Evolutionary conservation across 2,888 invertebrate species (phyloP), one percentile per base, ranked within the genome.

Genomic region (Phyllotreta cruciferae): DNA sequence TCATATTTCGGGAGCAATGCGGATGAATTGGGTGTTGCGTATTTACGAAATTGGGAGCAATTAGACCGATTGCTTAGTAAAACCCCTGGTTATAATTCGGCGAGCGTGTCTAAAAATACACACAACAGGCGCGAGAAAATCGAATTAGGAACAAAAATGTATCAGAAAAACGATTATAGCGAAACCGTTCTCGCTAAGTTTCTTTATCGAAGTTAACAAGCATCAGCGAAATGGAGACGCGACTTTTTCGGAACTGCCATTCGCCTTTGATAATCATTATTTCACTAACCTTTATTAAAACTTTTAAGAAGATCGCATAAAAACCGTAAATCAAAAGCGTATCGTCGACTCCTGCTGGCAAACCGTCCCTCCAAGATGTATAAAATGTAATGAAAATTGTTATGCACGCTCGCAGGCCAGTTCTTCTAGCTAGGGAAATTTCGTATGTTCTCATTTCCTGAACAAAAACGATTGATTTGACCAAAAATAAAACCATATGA

Each of bases 351-450:
- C 56, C 52, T n/a, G 54, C 61, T 55, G 52, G 47, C 61, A 41
- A 42, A 50, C 24, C 58, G 8, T 55, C 63, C 50, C 58, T 55
- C 56, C 54, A 47, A 57, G 49, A 60, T 45, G 39, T 52, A 63
- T 67, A 63, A 65, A 67, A 67, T 65, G 55, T 65, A 67, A 67
- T 63, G 63, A 63, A 56, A 52, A 66, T 66, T 62, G 62, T 52
- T 58, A 63, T 52, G 63, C 57, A 57, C 49, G 63, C 24, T 49
- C 36, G 14, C 34, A 47, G 47, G 47, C 47, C 47, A 47, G 47
- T 47, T 9, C 6, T 10, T 13, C 7, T 44, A 11, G 44, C 24
- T 24, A 24, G 24, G 24, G 24, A 24, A 24, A 24, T 24, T 24
- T 24, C 24, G 24, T 24, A 3, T 24, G 4, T 4, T 24, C 1